phyloP scores from a whole-genome alignment of 1,140 invertebrate genomes.

The Drosophila littoralis region DNA sequence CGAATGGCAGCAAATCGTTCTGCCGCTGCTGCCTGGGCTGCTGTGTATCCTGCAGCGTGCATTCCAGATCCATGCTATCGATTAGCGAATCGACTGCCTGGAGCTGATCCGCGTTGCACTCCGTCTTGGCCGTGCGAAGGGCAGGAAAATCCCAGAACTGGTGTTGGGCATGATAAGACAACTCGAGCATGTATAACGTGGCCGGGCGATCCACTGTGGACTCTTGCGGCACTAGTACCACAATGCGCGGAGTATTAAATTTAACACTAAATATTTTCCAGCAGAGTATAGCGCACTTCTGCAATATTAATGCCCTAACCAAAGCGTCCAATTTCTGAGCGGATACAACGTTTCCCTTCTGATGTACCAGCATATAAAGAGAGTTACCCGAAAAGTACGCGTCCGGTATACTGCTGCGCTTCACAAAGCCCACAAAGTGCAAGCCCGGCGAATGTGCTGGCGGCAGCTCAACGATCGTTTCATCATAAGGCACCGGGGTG shows the following conservation, averaged over 20 bases:
- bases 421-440: slow-evolving; percentile 73
- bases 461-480: slow-evolving; percentile 55
- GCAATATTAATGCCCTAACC: slow-evolving; percentile 56
- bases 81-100: slow-evolving; percentile 72
- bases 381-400: slow-evolving; percentile 74
- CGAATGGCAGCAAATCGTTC: slow-evolving; percentile 72
- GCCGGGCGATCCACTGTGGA: slow-evolving; percentile 60
- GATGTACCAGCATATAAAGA: slow-evolving; percentile 69
- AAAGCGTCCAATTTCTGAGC: slow-evolving; percentile 75
- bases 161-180: slow-evolving; percentile 73
- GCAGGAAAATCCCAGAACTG: slow-evolving; percentile 78
- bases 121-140: slow-evolving; percentile 61
- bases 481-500: slow-evolving; percentile 76
- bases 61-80: slow-evolving; percentile 71
- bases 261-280: slow-evolving; percentile 74
- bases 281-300: slow-evolving; percentile 64
- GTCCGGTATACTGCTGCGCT: slow-evolving; percentile 59
- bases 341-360: slow-evolving; percentile 51
- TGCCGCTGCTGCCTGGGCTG: slow-evolving; percentile 49
- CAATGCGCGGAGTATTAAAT: slow-evolving; percentile 68
- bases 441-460: slow-evolving; percentile 55
- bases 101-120: slow-evolving; percentile 62
- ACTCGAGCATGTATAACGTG: slow-evolving; percentile 67
- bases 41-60: slow-evolving; percentile 48
- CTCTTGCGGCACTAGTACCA: slow-evolving; percentile 67